phyloP scores from a whole-genome alignment of 2,113 vertebrate genomes.

The Formicarius rufipectus region DNA sequence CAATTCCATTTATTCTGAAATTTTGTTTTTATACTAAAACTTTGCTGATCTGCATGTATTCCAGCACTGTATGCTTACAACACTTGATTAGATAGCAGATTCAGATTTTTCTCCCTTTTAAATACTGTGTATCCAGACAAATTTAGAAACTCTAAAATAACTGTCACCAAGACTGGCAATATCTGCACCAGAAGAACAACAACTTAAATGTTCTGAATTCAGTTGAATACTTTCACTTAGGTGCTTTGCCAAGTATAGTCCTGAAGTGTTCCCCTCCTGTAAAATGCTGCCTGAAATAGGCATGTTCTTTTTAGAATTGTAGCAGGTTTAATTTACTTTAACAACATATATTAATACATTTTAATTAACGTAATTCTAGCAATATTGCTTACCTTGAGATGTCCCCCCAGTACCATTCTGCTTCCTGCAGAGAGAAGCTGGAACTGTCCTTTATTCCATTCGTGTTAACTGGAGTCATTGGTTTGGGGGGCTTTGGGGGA shows the following conservation, averaged over 20 bases:
- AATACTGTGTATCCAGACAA: background rate
- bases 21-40: background rate
- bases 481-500: constrained; percentile 90
- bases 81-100: background rate
- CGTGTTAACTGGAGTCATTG: constrained; percentile 80
- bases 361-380: background rate
- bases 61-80: background rate
- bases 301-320: background rate
- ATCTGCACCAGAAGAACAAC: background rate
- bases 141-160: background rate
- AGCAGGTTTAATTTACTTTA: background rate
- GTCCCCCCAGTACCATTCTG: constrained; percentile 97
- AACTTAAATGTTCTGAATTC: background rate
- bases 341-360: background rate
- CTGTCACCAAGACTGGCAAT: background rate
- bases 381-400: constrained; percentile 85
- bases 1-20: background rate
- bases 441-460: constrained; percentile 83
- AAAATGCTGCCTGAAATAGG: background rate
- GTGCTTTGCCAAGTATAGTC: background rate
- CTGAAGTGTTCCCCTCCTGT: background rate
- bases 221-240: background rate
- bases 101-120: background rate
- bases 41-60: background rate
- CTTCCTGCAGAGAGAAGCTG: constrained; percentile 82